Percentiles rank a stretch among this genome's conserved stretches.
Evolutionary conservation across 2,888 invertebrate genomes (phyloP).

Genomic region (Agrypnus murinus): DNA sequence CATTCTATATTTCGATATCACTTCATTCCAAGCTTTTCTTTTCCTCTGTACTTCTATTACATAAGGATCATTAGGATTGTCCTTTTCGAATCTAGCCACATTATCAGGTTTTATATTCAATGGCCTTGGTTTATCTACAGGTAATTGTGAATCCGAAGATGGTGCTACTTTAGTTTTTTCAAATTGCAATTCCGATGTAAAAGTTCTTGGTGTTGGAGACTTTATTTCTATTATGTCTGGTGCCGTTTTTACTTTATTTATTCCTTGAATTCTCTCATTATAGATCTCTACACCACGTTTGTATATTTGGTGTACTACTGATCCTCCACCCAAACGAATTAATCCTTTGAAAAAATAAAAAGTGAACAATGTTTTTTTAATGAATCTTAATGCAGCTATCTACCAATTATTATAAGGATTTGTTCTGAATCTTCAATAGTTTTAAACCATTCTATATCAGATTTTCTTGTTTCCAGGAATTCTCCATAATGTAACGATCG

Average conservation of each 20-base stretch:
- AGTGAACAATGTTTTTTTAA: no score
- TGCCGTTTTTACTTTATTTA: neutral
- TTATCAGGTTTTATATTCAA: constrained; percentile 12
- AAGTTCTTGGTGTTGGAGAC: no score
- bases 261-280: neutral
- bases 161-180: no score
- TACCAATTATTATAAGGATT: constrained; percentile 46
- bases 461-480: constrained; percentile 40
- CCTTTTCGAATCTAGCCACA: neutral
- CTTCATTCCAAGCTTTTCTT: constrained; percentile 47
- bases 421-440: constrained; percentile 49
- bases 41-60: constrained; percentile 39
- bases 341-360: constrained; percentile 38
- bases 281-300: constrained; percentile 36
- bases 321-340: constrained; percentile 46
- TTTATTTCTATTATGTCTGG: no score
- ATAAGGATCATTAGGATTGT: constrained; percentile 40
- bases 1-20: constrained; percentile 47
- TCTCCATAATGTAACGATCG: constrained; percentile 49
- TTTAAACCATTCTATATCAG: constrained; percentile 54
- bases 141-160: neutral
- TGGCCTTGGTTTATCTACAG: neutral
- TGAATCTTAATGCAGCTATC: no score
- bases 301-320: constrained; percentile 44
- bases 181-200: no score